Conservation (phyloP, 2,797 vertebrate species). For the Cirrhinus mrigala region DNA sequence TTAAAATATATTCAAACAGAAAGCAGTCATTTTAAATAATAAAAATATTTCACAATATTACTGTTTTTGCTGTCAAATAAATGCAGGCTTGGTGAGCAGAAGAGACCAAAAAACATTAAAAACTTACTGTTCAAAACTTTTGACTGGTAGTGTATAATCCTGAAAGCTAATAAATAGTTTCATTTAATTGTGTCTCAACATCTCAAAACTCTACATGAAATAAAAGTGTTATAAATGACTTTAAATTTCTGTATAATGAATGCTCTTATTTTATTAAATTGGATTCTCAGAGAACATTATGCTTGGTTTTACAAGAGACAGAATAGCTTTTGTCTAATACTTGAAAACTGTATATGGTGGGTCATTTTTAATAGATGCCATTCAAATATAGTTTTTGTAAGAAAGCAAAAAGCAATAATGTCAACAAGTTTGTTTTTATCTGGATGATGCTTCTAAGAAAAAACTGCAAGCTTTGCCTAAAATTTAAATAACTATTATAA, state of each 20-base stretch:
- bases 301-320: not conserved
- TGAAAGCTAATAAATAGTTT: not conserved
- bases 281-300: not conserved
- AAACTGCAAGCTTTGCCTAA: not conserved
- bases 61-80: too few species aligned
- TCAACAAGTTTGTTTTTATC: not conserved
- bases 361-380: not conserved
- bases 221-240: not conserved
- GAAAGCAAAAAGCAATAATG: constrained; percentile 4
- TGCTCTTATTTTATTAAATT: not conserved
- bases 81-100: too few species aligned
- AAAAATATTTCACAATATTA: too few species aligned
- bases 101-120: too few species aligned
- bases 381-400: not conserved
- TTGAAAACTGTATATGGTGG: not conserved
- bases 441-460: not conserved
- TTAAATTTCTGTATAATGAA: not conserved
- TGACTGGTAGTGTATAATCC: not conserved
- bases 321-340: not conserved
- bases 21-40: too few species aligned
- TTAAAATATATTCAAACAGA: too few species aligned
- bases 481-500: not conserved
- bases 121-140: too few species aligned
- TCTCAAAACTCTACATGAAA: not conserved
- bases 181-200: not conserved